Base-by-base conservation (phyloP, 1,140 invertebrate species). In the Trinorchestia longiramus region DNA sequence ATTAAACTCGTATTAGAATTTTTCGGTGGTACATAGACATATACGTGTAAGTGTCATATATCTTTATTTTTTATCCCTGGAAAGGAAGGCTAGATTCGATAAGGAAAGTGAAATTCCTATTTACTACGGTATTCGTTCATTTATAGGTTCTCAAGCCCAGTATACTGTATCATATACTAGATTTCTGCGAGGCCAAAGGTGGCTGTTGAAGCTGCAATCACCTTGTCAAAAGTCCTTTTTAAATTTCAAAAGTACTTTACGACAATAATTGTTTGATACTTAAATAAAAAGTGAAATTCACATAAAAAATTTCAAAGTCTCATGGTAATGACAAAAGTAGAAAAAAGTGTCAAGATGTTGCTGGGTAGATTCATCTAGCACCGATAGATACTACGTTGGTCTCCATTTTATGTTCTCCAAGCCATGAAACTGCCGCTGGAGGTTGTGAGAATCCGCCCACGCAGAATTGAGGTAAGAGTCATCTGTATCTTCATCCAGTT, bases 371-470 rank as follows among this genome's bases (percentile, higher is more conserved):
- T 53, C 47, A n/a, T n/a, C n/a, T n/a, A n/a, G 47, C 47, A 19
- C 47, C 6, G 47, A 6, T 19, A 77, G 47, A n/a, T 36, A 45
- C 95, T 77, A 96, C 43, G 95, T 92, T 1, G 96, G 96, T 62
- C 96, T 96, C 96, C 96, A 96, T 15, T 92, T 90, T 96, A 98
- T 97, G 96, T 97, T 97, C n/a, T 97, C 97, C 42, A 97, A 96
- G 41, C 97, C 97, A 62, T 98, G 97, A 96, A 97, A 97, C 57
- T 97, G 97, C 96, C 97, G 97, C 96, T 97, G 97, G 41, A 98
- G 97, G 43, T 97, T 95, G 47, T 97, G 95, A 88, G 95, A 97
- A 97, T 98, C 97, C 43, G 97, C 97, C 97, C 97, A 98, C 0
- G 97, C 96, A 1, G 97, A 97, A 96, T 98, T 97, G 57, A 98